Percentiles rank a stretch among this genome's conserved stretches.
Conservation (phyloP, 2,113 vertebrate genomes). For the Thunnus maccoyii region DNA sequence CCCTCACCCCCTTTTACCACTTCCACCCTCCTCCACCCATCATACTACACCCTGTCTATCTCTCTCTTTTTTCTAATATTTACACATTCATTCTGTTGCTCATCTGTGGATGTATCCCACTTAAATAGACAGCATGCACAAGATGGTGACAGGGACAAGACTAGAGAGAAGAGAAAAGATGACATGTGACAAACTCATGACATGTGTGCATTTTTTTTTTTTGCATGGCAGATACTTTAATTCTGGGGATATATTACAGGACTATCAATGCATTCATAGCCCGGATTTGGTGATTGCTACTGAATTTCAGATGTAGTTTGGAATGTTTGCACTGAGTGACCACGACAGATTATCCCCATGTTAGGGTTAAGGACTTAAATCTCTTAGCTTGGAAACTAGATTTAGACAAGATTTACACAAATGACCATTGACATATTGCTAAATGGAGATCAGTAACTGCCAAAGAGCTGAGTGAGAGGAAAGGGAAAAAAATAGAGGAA, state of each 20-base stretch:
- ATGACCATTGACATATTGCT: background rate
- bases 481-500: background rate
- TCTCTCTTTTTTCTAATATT: constrained; percentile 42
- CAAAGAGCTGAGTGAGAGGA: background rate
- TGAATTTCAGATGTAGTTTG: constrained; percentile 5
- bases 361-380: constrained; percentile 9
- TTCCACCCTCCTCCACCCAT: background rate
- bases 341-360: background rate
- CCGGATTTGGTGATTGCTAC: background rate
- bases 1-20: constrained; percentile 5
- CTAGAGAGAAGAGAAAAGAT: background rate
- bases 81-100: constrained; percentile 34
- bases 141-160: background rate
- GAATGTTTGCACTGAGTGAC: constrained; percentile 8
- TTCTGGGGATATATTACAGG: background rate
- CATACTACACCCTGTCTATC: constrained; percentile 31
- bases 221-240: constrained; percentile 11
- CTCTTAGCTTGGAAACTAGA: background rate
- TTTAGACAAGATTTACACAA: background rate
- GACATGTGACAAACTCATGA: constrained; percentile 2
- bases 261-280: background rate
- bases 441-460: background rate
- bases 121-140: background rate
- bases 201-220: background rate
- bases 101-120: constrained; percentile 14